A percentile compares a stretch with the other conserved stretches of the same genome.
These are phyloP conservation scores for Delia radicum DNA, from an alignment of 1,140 invertebrate species.

Conservation along the genomic window DNA sequence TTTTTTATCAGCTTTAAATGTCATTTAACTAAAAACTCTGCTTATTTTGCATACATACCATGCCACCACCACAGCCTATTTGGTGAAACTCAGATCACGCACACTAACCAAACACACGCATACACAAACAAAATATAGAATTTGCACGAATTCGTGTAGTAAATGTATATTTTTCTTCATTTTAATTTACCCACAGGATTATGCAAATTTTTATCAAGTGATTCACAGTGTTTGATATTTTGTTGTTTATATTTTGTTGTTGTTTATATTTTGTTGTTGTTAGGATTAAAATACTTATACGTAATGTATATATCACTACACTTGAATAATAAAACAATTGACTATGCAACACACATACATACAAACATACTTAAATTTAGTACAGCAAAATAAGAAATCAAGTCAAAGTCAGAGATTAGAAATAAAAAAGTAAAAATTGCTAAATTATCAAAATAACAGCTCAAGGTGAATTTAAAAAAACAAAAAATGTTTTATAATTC, in stretches of 20 bases:
- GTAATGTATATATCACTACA: background rate
- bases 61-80: background rate
- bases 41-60: background rate
- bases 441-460: too few species aligned
- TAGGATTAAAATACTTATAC: background rate
- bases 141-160: conserved; percentile 3
- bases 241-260: background rate
- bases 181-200: conserved; percentile 4
- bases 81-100: background rate
- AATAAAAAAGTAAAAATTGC: background rate
- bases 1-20: conserved; percentile 2
- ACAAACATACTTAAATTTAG: background rate
- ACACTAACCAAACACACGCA: background rate
- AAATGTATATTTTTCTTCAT: background rate
- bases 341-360: background rate
- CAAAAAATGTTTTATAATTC: too few species aligned
- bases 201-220: conserved; percentile 4
- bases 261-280: background rate
- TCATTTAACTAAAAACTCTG: background rate
- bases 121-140: background rate
- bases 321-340: background rate
- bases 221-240: background rate
- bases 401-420: background rate
- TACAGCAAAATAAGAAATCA: background rate
- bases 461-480: too few species aligned